Percentiles rank a stretch among this genome's conserved stretches.
These are phyloP conservation scores for Tyto alba DNA, from an alignment of 2,113 vertebrate genomes.

Conservation along the genomic window DNA sequence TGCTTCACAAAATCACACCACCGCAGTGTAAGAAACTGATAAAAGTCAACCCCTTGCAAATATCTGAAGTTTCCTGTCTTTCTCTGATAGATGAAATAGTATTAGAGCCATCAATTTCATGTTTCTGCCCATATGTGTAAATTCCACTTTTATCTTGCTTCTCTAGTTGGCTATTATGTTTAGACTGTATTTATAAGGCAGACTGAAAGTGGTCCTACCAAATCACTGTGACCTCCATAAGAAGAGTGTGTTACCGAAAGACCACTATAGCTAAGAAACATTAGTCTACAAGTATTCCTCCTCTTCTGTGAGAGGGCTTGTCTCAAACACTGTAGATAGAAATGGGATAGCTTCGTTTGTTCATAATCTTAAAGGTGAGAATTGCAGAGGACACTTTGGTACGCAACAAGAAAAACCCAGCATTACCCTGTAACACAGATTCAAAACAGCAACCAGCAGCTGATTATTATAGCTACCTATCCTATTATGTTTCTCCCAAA, in stretches of 20 bases:
- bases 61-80: neutral
- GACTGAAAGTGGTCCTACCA: neutral
- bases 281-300: neutral
- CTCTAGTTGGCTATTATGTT: neutral
- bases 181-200: neutral
- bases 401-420: neutral
- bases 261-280: neutral
- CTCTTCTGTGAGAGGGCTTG: neutral
- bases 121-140: neutral
- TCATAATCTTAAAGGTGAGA: neutral
- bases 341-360: neutral
- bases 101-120: neutral
- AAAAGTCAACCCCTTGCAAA: neutral
- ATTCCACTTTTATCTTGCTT: neutral
- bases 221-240: neutral
- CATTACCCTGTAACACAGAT: neutral
- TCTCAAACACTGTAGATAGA: neutral
- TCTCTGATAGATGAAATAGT: neutral
- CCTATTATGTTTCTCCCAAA: neutral
- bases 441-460: neutral
- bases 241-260: neutral
- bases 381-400: neutral
- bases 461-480: neutral
- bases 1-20: neutral
- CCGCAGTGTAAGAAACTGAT: neutral